Evolutionary conservation across 2,888 invertebrate species (phyloP).

Genomic region (Ophion ellenae): DNA sequence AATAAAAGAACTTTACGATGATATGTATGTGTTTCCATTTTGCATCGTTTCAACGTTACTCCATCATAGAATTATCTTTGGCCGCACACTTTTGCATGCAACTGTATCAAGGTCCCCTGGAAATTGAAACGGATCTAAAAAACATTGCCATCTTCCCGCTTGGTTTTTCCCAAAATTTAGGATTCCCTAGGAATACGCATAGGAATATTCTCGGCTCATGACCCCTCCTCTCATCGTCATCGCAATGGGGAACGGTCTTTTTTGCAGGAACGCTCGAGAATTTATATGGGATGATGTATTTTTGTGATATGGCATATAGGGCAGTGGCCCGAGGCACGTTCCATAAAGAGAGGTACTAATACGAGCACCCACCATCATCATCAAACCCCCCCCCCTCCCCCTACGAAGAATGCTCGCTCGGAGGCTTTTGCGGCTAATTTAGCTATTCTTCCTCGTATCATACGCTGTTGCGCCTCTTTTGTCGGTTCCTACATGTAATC

Average conservation of each 20-base stretch:
- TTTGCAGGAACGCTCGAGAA: conserved; percentile 31
- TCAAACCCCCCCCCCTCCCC: not conserved
- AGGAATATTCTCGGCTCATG: not conserved
- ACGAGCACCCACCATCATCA: conserved; percentile 38
- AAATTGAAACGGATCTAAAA: no score
- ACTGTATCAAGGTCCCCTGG: no score
- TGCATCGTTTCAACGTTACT: no score
- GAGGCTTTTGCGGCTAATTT: conserved; percentile 55
- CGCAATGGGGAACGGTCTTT: conserved; percentile 9
- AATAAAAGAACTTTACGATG: no score
- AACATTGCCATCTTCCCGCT: no score
- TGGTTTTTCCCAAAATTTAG: not conserved
- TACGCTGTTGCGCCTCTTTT: conserved; percentile 44
- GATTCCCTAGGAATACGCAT: not conserved
- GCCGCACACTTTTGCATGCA: no score
- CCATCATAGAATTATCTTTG: no score
- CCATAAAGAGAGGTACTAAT: conserved; percentile 53
- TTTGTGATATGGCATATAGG: conserved; percentile 13
- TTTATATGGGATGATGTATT: conserved; percentile 22
- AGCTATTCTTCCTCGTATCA: conserved; percentile 47
- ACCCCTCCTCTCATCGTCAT: not conserved
- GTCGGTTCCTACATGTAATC: conserved; percentile 35
- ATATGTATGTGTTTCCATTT: no score
- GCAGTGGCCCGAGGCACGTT: conserved; percentile 36
- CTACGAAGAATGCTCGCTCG: conserved; percentile 32